Percentiles rank a stretch among this genome's conserved stretches.
phyloP scores from a whole-genome alignment of 2,113 vertebrate genomes.

The Nothocercus nigrocapillus region DNA sequence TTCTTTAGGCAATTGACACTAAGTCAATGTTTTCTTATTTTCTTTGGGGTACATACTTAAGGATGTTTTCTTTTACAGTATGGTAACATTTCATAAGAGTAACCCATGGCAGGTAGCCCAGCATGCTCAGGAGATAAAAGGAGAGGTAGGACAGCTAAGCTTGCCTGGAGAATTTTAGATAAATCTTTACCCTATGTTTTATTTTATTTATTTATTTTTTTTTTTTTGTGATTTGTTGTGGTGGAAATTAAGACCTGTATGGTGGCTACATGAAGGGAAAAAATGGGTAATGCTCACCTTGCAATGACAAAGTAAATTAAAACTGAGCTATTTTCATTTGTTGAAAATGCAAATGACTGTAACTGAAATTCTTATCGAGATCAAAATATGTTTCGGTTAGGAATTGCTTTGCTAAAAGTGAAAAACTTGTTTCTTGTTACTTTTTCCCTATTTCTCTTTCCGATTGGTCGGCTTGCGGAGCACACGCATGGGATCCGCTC shows the following conservation, averaged over 20 bases:
- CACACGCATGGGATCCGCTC: not conserved
- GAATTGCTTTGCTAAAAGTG: not conserved
- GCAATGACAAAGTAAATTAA: not conserved
- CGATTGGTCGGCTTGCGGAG: not conserved
- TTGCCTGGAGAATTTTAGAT: not conserved
- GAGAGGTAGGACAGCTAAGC: not conserved
- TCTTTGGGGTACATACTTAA: not conserved
- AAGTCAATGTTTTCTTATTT: not conserved
- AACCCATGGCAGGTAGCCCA: not conserved
- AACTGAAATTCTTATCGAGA: not conserved
- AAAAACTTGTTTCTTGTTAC: not conserved
- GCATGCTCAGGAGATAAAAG: not conserved
- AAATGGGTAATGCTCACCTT: not conserved
- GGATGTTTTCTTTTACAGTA: not conserved
- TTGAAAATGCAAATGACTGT: not conserved
- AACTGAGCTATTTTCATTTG: not conserved
- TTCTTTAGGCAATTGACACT: not conserved
- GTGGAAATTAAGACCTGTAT: not conserved
- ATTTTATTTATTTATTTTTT: too few relatives aligned
- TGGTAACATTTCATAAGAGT: not conserved
- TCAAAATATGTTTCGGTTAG: not conserved
- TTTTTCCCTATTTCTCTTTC: not conserved
- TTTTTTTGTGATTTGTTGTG: not conserved
- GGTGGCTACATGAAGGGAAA: not conserved
- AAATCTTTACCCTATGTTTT: not conserved